These are phyloP conservation scores for Portevinia maculata DNA, from an alignment of 2,888 invertebrate species.

Conservation along the genomic window DNA sequence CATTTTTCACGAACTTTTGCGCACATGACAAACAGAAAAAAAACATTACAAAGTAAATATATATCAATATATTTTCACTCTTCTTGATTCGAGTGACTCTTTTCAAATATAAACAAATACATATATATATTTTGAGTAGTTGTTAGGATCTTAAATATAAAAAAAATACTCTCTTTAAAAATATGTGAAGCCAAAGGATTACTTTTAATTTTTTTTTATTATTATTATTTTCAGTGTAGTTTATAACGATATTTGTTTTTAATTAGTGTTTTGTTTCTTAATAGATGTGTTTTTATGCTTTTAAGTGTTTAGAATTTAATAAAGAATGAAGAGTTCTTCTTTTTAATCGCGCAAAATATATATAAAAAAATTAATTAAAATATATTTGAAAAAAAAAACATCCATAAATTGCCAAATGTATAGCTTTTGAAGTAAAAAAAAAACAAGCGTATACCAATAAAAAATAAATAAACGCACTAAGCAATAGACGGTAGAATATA, in stretches of 20 bases:
- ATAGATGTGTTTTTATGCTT: conserved; percentile 74
- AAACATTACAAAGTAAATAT: conserved; percentile 55
- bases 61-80: conserved; percentile 70
- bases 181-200: conserved; percentile 73
- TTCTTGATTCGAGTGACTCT: conserved; percentile 52
- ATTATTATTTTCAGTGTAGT: conserved; percentile 61
- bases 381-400: conserved; percentile 76
- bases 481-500: conserved; percentile 71
- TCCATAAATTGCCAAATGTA: conserved; percentile 83
- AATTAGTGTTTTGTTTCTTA: conserved; percentile 32
- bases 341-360: conserved; percentile 66
- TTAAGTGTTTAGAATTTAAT: conserved; percentile 72
- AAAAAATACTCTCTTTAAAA: conserved; percentile 67
- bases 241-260: conserved; percentile 44
- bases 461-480: conserved; percentile 75
- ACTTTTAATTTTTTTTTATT: conserved; percentile 60
- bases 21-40: conserved; percentile 64
- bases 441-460: conserved; percentile 76
- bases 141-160: conserved; percentile 60
- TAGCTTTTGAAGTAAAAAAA: conserved; percentile 81
- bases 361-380: conserved; percentile 39
- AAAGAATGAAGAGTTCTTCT: conserved; percentile 35
- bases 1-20: conserved; percentile 71
- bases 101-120: conserved; percentile 38
- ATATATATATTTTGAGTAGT: conserved; percentile 67